Evolutionary conservation across 2,113 vertebrate species (phyloP), one percentile per base, ranked within the genome.

Genomic region (Onychostoma macrolepis): DNA sequence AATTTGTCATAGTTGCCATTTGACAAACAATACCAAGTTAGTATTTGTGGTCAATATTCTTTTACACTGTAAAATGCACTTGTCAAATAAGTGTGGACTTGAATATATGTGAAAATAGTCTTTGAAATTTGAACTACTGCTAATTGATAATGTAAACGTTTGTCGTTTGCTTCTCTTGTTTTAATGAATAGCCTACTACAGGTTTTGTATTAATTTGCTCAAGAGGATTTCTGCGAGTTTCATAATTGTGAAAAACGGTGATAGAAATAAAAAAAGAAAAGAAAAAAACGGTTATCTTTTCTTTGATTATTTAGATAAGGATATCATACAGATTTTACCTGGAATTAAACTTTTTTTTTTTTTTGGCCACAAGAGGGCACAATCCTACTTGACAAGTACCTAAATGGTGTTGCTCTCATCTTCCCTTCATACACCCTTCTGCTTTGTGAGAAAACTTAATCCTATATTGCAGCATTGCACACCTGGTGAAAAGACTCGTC

Each of bases 311-410:
- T 74, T 74, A 26, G 38, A 6, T 43, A 26, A 43, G 4, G n/a
- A n/a, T n/a, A n/a, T n/a, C n/a, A n/a, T n/a, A n/a, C n/a, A n/a
- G n/a, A n/a, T n/a, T n/a, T n/a, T 6, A 45, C n/a, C 5, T 76
- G 6, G 24, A 79, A 36, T 33, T 13, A n/a, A 50, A 4, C 3
- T 2, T 58, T 48, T 72, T 53, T 36, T 9, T 17, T 0, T 28
- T 65, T 28, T 28, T 58, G 17, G 48, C 80, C 80, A 71, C 80
- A 48, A 83, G 80, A 53, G 28, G 19, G 63, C 65, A 33, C 80
- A 69, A 69, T 10, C 17, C 0, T 69, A 36, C 26, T 50, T 28
- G 13, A 65, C 50, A 58, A 36, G 53, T 26, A 53, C 5, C 2
- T n/a, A 43, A 15, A 19, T 4, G 8, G 30, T 61, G 53, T 36